Conservation (phyloP, 2,888 invertebrate genomes). For the Cephus spinipes region DNA sequence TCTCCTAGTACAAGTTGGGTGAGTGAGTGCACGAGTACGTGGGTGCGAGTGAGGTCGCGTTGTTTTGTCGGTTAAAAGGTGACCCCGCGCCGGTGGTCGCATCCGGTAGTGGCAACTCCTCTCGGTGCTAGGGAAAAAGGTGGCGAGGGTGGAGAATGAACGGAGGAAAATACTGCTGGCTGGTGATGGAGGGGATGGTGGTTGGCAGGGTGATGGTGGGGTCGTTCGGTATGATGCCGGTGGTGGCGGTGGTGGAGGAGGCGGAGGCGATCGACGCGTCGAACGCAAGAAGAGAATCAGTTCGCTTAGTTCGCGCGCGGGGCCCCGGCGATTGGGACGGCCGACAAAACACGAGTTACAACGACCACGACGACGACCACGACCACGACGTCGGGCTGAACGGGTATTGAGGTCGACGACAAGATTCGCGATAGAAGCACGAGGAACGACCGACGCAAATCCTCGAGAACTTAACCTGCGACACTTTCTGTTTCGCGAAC, state of each 20-base stretch:
- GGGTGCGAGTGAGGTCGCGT: not conserved
- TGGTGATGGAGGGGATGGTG: not conserved
- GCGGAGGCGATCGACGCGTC: conserved; percentile 27
- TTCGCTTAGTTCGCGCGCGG: conserved; percentile 66
- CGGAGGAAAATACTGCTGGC: conserved; percentile 19
- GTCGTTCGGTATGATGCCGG: not conserved
- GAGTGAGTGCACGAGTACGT: not conserved
- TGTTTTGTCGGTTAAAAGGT: not conserved
- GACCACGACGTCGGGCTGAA: conserved; percentile 14
- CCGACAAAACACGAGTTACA: conserved; percentile 36
- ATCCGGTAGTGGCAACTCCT: not conserved
- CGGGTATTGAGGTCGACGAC: conserved; percentile 4
- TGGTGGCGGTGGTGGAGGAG: conserved; percentile 29
- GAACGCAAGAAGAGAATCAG: conserved; percentile 50
- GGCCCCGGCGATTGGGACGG: conserved; percentile 65
- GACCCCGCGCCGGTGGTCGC: not conserved
- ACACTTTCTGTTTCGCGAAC: not conserved
- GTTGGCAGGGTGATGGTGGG: not conserved
- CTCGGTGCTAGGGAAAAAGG: conserved; percentile 4
- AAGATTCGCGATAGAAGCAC: conserved; percentile 32
- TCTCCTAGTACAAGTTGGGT: not conserved
- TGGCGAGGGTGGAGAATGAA: conserved; percentile 30
- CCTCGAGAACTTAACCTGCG: not conserved
- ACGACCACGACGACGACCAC: conserved; percentile 33
- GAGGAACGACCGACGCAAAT: conserved; percentile 26